A percentile compares a stretch with the other conserved stretches of the same genome.
Evolutionary conservation across 2,113 vertebrate species (phyloP).

Genomic region (Prunella fulvescens): DNA sequence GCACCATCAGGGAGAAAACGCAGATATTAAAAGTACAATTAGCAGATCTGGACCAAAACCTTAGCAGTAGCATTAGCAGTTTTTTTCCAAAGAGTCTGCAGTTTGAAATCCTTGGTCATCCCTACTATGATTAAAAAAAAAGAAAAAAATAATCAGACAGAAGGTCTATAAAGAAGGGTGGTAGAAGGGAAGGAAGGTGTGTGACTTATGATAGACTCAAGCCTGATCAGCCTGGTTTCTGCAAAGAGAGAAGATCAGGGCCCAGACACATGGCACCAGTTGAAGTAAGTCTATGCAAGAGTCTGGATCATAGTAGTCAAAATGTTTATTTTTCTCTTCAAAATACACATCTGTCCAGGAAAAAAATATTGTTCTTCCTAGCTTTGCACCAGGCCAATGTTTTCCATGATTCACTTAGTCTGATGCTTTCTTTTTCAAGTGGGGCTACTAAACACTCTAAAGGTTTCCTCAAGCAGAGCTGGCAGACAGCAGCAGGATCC

Average conservation of each 20-base stretch:
- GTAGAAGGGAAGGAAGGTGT: not conserved
- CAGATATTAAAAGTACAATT: not conserved
- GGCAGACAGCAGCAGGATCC: not conserved
- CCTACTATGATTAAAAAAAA: not conserved
- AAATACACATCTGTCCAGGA: not conserved
- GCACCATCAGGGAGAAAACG: not conserved
- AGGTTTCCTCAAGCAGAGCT: not conserved
- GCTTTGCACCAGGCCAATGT: not conserved
- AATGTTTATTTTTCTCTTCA: not conserved
- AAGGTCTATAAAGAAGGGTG: not conserved
- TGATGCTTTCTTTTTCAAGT: not conserved
- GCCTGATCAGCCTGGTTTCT: not conserved
- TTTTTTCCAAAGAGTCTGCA: not conserved
- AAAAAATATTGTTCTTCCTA: not conserved
- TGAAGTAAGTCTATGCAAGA: not conserved
- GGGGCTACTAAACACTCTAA: not conserved
- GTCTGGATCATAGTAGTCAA: not conserved
- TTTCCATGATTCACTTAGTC: not conserved
- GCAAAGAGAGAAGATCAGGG: not conserved
- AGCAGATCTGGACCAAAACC: not conserved
- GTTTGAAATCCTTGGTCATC: not conserved
- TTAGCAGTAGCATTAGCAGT: not conserved
- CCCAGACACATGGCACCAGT: accelerated
- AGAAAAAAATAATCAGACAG: not conserved
- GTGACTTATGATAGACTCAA: not conserved